Evolutionary conservation across 1,140 invertebrate species (phyloP), one percentile per base, ranked within the genome.

Genomic region (Meloidogyne chitwoodi): DNA sequence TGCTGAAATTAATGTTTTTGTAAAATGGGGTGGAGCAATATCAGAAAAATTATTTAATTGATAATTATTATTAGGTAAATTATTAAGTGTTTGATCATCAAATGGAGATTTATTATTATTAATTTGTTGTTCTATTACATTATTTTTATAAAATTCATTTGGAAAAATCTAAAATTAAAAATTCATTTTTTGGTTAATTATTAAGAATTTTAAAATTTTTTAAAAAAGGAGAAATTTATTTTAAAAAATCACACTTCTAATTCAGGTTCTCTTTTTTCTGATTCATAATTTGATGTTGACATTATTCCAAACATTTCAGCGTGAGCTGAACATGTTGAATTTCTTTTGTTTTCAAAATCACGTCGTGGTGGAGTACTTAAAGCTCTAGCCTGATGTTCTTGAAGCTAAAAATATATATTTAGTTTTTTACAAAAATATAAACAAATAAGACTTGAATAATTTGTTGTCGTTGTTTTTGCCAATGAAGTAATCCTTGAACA

Each of bases 11-110:
- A 86, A 76, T 26, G 85, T 87, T 77, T 85, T 80, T 4, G 79
- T 77, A 64, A 86, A 86, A 71, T 86, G 85, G 5, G 85, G 85
- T 38, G 86, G 85, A 62, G 79, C 68, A n/a, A 76, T 81, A 64
- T 31, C 61, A 0, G 64, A 44, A n/a, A 64, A 77, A 70, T 84
- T 83, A 10, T 83, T 73, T 12, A 81, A 78, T 29, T 83, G 83
- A 2, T 83, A 78, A 27, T 83, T 86, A 10, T 66, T n/a, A n/a
- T n/a, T n/a, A n/a, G n/a, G n/a, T n/a, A n/a, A n/a, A n/a, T n/a
- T n/a, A n/a, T n/a, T n/a, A n/a, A 74, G 66, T 1, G 72, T 68
- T 77, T 68, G 69, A 67, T 75, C 69, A 70, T 38, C 29, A 63
- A 19, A 41, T 61, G 69, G 22, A 65, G 63, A 2, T 24, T n/a